Evolutionary conservation across 2,797 vertebrate species (phyloP).

Genomic region (Gymnodraco acuticeps): DNA sequence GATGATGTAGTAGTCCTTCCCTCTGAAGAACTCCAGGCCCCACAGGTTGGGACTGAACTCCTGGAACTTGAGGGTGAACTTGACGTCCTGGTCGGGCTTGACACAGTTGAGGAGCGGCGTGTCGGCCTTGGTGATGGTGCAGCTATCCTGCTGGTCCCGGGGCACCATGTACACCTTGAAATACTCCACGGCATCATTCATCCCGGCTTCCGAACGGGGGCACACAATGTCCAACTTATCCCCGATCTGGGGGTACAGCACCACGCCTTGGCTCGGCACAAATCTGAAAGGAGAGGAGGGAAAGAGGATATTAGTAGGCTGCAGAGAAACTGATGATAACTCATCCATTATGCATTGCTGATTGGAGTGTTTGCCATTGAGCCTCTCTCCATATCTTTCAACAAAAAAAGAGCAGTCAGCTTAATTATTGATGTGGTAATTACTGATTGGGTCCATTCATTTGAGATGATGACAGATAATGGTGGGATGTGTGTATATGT

Average conservation of each 20-base stretch:
- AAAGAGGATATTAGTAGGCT: conserved; percentile 39
- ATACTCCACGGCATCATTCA: conserved; percentile 93
- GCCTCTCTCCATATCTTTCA: conserved; percentile 30
- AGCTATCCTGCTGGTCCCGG: conserved; percentile 95
- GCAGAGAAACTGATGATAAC: conserved; percentile 30
- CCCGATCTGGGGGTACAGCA: conserved; percentile 98
- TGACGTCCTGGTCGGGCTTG: conserved; percentile 98
- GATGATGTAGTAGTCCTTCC: conserved; percentile 98
- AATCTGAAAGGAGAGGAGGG: conserved; percentile 86
- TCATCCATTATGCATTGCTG: conserved; percentile 48
- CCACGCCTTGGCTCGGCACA: conserved; percentile 95
- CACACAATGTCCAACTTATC: conserved; percentile 99
- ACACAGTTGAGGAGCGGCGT: conserved; percentile 98
- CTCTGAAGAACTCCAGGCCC: conserved; percentile 98
- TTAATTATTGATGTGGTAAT: conserved; percentile 77
- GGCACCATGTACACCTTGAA: conserved; percentile 99
- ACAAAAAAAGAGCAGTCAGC: conserved; percentile 44
- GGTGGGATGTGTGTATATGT: conserved; percentile 16
- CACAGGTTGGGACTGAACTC: conserved; percentile 98
- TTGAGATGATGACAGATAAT: conserved; percentile 69
- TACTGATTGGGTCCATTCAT: conserved; percentile 67
- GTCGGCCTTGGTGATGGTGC: conserved; percentile 96
- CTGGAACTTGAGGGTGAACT: conserved; percentile 99
- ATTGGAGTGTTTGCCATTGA: conserved; percentile 54
- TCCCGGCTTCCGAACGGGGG: conserved; percentile 94